Evolutionary conservation across 2,113 vertebrate genomes (phyloP).

Genomic region (Stigmatopora argus): DNA sequence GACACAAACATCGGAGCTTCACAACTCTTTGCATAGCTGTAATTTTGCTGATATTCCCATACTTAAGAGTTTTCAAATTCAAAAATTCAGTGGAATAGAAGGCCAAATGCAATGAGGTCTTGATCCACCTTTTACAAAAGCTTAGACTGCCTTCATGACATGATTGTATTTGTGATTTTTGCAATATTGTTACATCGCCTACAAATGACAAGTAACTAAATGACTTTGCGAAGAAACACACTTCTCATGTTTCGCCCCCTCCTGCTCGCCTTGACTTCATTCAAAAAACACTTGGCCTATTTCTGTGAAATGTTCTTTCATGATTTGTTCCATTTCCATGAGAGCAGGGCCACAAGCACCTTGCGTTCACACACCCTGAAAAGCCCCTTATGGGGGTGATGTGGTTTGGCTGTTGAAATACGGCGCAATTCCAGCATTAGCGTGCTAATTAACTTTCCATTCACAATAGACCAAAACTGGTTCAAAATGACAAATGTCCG

Average conservation of each 20-base stretch:
- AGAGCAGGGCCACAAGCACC: conserved; percentile 10
- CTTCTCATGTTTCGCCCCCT: conserved; percentile 4
- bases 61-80: too few relatives aligned
- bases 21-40: too few relatives aligned
- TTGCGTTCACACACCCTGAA: conserved; percentile 7
- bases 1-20: too few relatives aligned
- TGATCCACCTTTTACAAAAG: too few relatives aligned
- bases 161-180: neutral
- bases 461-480: too few relatives aligned
- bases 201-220: neutral
- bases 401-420: neutral
- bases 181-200: neutral
- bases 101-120: too few relatives aligned
- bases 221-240: conserved; percentile 21
- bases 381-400: neutral
- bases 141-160: too few relatives aligned
- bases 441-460: too few relatives aligned
- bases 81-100: too few relatives aligned
- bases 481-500: too few relatives aligned
- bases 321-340: conserved; percentile 20
- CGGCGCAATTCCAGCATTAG: neutral
- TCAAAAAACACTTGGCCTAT: conserved; percentile 45
- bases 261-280: conserved; percentile 5
- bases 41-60: too few relatives aligned
- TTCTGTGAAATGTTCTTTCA: conserved; percentile 30